A percentile compares a stretch with the other conserved stretches of the same genome.
These are phyloP conservation scores for Nomada hirtipes DNA, from an alignment of 2,888 invertebrate genomes.

Conservation along the genomic window DNA sequence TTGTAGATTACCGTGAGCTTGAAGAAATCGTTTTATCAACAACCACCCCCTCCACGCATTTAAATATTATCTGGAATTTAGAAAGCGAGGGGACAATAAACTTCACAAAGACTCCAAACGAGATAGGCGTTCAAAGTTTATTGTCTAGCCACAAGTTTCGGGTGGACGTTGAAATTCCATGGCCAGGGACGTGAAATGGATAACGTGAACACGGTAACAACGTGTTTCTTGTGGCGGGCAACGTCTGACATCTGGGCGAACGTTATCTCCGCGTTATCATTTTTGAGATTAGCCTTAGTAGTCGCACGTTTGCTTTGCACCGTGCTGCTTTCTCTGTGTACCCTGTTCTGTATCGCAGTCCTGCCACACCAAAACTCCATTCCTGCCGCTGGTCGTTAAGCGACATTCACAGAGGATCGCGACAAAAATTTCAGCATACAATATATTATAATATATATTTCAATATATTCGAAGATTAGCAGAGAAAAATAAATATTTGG, in stretches of 20 bases:
- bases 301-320: slow-evolving; percentile 59
- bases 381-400: slow-evolving; percentile 41
- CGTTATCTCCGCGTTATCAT: slow-evolving; percentile 75
- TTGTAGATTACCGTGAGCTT: too few species aligned
- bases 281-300: slow-evolving; percentile 72
- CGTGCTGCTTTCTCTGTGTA: slow-evolving; percentile 58
- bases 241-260: slow-evolving; percentile 55
- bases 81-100: not conserved
- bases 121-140: too few species aligned
- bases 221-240: slow-evolving; percentile 62
- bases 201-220: slow-evolving; percentile 62
- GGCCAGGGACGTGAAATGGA: slow-evolving; percentile 14
- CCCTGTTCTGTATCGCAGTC: slow-evolving; percentile 46
- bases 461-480: too few species aligned
- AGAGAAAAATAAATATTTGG: too few species aligned
- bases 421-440: not conserved
- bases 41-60: too few species aligned
- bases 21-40: too few species aligned
- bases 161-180: slow-evolving; percentile 6
- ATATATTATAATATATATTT: too few species aligned
- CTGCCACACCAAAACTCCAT: slow-evolving; percentile 41
- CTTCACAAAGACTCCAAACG: not conserved
- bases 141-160: not conserved
- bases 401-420: slow-evolving; percentile 33
- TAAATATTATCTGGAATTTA: not conserved